phyloP scores from a whole-genome alignment of 2,113 vertebrate genomes.

The Pedionomus torquatus region DNA sequence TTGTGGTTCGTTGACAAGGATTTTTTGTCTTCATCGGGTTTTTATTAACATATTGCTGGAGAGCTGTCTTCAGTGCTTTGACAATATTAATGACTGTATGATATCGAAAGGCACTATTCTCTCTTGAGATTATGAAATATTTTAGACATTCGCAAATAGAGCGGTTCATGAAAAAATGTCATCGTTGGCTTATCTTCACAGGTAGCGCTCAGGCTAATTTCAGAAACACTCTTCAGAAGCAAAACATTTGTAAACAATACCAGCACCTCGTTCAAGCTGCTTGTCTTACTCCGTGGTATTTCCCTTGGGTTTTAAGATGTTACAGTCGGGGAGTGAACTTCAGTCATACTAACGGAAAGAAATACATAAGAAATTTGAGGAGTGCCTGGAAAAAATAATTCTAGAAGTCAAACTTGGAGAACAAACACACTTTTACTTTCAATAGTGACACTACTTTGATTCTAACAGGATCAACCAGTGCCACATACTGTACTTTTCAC shows the following conservation, averaged over 20 bases:
- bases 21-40: slow-evolving; percentile 19
- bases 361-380: background rate
- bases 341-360: background rate
- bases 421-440: background rate
- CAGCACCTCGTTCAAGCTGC: background rate
- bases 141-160: background rate
- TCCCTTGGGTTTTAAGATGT: background rate
- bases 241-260: slow-evolving; percentile 1
- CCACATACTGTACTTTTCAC: background rate
- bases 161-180: background rate
- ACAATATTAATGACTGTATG: background rate
- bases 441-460: background rate
- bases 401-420: background rate
- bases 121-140: background rate
- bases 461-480: background rate
- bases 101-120: background rate
- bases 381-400: background rate
- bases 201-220: slow-evolving; percentile 10
- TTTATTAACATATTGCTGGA: slow-evolving; percentile 18
- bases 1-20: background rate
- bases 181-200: slow-evolving; percentile 7
- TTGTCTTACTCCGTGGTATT: background rate
- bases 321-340: background rate
- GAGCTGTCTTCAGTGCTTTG: background rate
- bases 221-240: slow-evolving; percentile 4